Evolutionary conservation across 2,888 invertebrate genomes (phyloP), one percentile per base, ranked within the genome.

Genomic region (Thumatha senex): DNA sequence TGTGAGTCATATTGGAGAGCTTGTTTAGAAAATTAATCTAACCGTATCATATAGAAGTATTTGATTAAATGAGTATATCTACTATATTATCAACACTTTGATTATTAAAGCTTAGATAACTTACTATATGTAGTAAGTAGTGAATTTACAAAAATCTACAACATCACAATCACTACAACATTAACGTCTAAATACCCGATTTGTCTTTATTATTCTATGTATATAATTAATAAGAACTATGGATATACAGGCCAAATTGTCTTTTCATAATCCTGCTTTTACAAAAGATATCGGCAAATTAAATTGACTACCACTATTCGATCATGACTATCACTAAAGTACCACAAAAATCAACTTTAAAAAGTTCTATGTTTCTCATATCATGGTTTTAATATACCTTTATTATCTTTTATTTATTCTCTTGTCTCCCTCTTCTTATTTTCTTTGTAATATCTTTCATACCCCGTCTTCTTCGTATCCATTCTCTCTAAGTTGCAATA

Each of bases 71-170:
- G 18, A 24, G 18, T 43, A 24, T 52, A 40, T 48, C 63, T 66
- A 64, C 48, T 45, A 14, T 33, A 54, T 63, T 68, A 66, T 59
- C 52, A 64, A 67, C 58, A 67, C 56, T 56, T 53, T 48, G 60
- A 54, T 49, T 53, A 54, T 58, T 72, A 74, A 76, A 68, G 64
- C 69, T 72, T 72, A 76, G 57, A 59, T 62, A 64, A 65, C 65
- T 70, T 74, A 70, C 56, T 62, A 57, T 67, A 8, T 36, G 43
- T 67, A 66, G 66, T 72, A 31, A 8, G 15, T 43, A 63, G 67
- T 66, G 65, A 69, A 61, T 71, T 78, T 84, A 84, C 74, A 84
- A 84, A 84, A 83, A 61, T 56, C 84, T 85, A 85, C 72, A 76
- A 78, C 70, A 76, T 82, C 82, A 82, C 80, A 72, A 68, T 71